Conservation (phyloP, 2,113 vertebrate genomes). For the Neoarius graeffei region DNA sequence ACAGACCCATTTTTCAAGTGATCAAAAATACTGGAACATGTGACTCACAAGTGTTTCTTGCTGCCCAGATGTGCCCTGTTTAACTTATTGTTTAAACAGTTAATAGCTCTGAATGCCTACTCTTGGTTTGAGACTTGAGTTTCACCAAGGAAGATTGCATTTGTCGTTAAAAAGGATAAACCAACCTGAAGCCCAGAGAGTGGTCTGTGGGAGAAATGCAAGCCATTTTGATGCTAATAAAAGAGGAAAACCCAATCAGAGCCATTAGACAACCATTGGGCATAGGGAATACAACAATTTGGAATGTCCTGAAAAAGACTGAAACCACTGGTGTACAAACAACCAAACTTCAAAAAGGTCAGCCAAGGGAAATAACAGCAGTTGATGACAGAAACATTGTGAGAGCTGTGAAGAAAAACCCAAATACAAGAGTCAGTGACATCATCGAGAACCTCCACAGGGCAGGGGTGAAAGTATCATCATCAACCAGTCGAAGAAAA, state of each 20-base stretch:
- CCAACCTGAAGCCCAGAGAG: not conserved
- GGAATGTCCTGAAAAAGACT: not conserved
- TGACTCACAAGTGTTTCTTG: not conserved
- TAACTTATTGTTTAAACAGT: not conserved
- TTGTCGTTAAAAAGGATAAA: not conserved
- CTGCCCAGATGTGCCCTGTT: not conserved
- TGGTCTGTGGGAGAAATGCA: not conserved
- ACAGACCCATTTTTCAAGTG: not conserved
- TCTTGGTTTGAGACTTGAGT: not conserved
- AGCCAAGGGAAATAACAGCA: not conserved
- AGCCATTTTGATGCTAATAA: not conserved
- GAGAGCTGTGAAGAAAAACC: not conserved
- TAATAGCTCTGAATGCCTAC: not conserved
- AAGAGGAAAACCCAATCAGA: not conserved
- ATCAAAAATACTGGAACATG: not conserved
- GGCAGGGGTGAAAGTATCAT: not conserved
- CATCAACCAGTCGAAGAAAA: not conserved
- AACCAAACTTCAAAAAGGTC: not conserved
- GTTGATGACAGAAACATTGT: not conserved
- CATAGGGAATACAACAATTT: not conserved
- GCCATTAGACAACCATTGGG: not conserved
- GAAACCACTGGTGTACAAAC: not conserved
- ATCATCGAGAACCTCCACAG: not conserved
- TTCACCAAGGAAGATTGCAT: not conserved
- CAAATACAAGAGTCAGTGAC: not conserved